Evolutionary conservation across 2,888 invertebrate species (phyloP), one percentile per base, ranked within the genome.

Genomic region (Erannis defoliaria): DNA sequence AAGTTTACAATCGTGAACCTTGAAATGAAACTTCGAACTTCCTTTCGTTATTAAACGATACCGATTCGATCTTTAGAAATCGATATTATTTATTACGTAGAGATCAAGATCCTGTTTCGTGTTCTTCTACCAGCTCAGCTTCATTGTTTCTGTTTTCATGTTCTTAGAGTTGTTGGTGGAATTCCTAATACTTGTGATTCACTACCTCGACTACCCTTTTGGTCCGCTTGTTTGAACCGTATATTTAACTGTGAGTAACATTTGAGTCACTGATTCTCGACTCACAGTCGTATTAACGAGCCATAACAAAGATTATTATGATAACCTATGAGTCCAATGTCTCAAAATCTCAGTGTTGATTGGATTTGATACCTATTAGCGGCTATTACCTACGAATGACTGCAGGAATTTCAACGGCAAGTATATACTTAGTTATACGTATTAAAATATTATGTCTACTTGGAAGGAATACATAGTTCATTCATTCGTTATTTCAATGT

Each of bases 231-330:
- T 29, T 31, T 18, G 46, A 5, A 46, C 31, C 29, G 31, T 46
- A 18, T 31, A 31, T 31, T 18, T 5, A 59, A 50, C 29, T 16
- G 12, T 68, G 68, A 73, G 62, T 73, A 70, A 75, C 56, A 55
- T 55, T 64, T 68, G 67, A 73, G 62, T 73, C 68, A 73, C 45
- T 42, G 31, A 29, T 26, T 46, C 43, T 29, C 10, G 37, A 46
- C 46, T 35, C 54, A 51, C 31, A 26, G 29, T 49, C 50, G 38
- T 53, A 23, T 43, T 19, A 43, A 54, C 42, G 54, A 67, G 54
- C 66, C 65, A 58, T 67, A 64, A 62, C 66, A 70, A 63, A 68
- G 62, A 65, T 70, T 46, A 60, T 64, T 67, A 66, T 66, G 60
- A 65, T 61, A 63, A 48, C 18, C 49, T 35, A 16, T 40, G 26